Evolutionary conservation across 2,113 vertebrate species (phyloP), one percentile per base, ranked within the genome.

Genomic region (Australoheros scitulus): DNA sequence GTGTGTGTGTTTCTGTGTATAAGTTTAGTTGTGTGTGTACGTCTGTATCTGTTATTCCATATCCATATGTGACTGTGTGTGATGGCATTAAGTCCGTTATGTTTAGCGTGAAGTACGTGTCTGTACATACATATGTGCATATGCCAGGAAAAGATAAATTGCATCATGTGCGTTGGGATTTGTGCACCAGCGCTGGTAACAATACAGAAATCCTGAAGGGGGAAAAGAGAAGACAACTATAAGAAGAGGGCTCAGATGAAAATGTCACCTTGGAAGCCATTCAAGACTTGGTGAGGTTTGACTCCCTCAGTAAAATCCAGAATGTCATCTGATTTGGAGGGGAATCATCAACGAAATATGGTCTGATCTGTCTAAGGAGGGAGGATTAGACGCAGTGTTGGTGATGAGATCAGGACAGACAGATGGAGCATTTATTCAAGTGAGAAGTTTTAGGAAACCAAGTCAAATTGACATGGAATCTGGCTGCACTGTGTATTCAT

Each of bases 391-490:
- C 61, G 83, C 88, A 61, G 32, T 90, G 82, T 85, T 88, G 92
- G 64, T 87, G 92, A 93, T 91, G 92, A 93, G 89, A 93, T 93
- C 90, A 92, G 82, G 59, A 88, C 82, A 85, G 87, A 78, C 91
- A 93, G 91, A 93, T 94, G 92, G 89, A 91, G 85, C 72, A 87
- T 89, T 93, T 93, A 88, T 87, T 83, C 87, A 82, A 80, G 86
- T 38, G 64, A 82, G 85, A 84, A 90, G 77, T 88, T 85, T 85
- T 77, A 60, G 34, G 85, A 85, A 92, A 85, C 82, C 79, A 75
- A 87, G 82, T 88, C 59, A 88, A 87, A 89, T 60, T 84, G 84
- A 92, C 79, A 57, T 56, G 77, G 74, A 88, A 41, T 78, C 84
- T 81, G 63, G 78, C 77, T 80, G 84, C 75, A 18, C 72, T 38